Conservation (phyloP, 37 sponge, comb jelly and placozoan genomes). For the Bolinopsis microptera region DNA sequence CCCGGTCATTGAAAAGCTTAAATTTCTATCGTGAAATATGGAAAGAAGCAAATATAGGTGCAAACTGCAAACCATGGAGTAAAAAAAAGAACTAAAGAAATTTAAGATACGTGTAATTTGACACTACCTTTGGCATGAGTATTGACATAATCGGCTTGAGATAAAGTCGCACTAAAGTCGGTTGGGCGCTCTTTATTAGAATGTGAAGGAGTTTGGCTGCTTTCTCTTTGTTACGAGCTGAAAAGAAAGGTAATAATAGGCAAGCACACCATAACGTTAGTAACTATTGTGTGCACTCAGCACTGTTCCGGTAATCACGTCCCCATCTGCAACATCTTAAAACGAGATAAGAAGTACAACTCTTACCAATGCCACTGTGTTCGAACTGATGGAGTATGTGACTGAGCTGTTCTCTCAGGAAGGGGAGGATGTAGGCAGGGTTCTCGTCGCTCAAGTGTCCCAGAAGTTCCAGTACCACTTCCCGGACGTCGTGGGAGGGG, state of each 20-base stretch:
- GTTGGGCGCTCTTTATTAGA: slow-evolving; percentile 81
- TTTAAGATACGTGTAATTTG: background rate
- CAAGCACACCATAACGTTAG: too few species aligned
- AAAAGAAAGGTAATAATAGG: background rate
- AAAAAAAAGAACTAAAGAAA: too few species aligned
- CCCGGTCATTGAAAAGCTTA: too few species aligned
- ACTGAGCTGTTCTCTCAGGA: slow-evolving; percentile 86
- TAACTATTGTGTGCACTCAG: too few species aligned
- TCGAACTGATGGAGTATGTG: slow-evolving; percentile 89
- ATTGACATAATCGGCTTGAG: slow-evolving; percentile 80
- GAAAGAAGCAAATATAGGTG: too few species aligned
- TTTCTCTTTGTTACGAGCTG: slow-evolving; percentile 91
- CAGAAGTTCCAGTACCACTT: slow-evolving; percentile 85
- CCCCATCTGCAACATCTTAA: too few species aligned
- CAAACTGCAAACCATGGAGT: too few species aligned
- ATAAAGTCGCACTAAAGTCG: slow-evolving; percentile 86
- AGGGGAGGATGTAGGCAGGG: slow-evolving; percentile 95
- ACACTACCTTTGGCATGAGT: slow-evolving; percentile 43
- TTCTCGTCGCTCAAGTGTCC: slow-evolving; percentile 90
- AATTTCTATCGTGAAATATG: too few species aligned
- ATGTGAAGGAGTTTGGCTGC: slow-evolving; percentile 88
- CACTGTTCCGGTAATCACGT: too few species aligned
- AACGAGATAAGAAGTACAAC: too few species aligned
- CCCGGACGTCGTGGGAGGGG: slow-evolving; percentile 71
- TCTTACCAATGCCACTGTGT: slow-evolving; percentile 83